phyloP scores from a whole-genome alignment of 2,797 vertebrate genomes.

The Periparus ater region DNA sequence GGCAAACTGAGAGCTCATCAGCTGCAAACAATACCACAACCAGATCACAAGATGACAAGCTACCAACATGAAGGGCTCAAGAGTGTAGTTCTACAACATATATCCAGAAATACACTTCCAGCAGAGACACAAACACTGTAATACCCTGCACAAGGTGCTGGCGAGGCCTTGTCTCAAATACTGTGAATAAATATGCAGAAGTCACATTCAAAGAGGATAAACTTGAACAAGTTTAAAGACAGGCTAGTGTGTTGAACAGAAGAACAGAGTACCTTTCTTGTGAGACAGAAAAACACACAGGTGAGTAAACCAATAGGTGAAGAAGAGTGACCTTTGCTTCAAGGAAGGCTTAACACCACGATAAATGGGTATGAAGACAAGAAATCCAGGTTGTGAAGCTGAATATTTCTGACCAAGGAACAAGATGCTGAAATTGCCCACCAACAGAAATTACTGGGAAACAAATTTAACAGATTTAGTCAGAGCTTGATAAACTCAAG shows the following conservation, averaged over 20 bases:
- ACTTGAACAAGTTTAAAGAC: background rate
- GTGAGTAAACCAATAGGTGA: background rate
- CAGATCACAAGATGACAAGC: accelerated
- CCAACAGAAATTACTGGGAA: background rate
- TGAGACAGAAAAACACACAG: background rate
- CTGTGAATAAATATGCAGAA: background rate
- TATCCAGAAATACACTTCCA: background rate
- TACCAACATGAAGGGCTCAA: background rate
- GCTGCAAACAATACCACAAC: background rate
- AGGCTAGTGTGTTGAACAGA: background rate
- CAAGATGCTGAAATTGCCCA: background rate
- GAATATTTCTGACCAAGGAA: background rate
- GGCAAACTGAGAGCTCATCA: background rate
- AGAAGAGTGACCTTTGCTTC: background rate
- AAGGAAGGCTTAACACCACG: background rate
- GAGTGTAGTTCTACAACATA: background rate
- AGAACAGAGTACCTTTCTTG: background rate
- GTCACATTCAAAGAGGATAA: background rate
- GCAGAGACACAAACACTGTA: background rate
- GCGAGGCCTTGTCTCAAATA: background rate
- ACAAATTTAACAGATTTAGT: background rate
- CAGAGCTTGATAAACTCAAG: background rate
- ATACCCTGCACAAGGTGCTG: background rate
- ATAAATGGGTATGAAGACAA: background rate
- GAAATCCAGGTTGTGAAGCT: background rate